Percentiles rank a stretch among this genome's conserved stretches.
phyloP scores from a whole-genome alignment of 2,113 vertebrate genomes.

The Nibea albiflora region DNA sequence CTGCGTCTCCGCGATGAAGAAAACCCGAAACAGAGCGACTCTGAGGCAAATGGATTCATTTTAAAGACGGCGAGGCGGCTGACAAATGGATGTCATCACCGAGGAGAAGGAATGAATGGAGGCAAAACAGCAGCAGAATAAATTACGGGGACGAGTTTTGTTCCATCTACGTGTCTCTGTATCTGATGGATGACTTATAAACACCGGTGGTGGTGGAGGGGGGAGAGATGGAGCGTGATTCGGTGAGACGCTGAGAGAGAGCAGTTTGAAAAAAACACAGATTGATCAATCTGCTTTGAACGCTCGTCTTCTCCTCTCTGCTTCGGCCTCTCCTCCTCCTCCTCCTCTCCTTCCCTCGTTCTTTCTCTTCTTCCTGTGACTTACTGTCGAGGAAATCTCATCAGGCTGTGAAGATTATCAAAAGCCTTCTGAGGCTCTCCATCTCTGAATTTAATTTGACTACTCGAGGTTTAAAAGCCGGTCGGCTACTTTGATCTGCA shows the following conservation, averaged over 20 bases:
- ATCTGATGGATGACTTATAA: conserved; percentile 57
- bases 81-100: conserved; percentile 48
- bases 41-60: conserved; percentile 54
- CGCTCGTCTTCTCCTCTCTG: not conserved
- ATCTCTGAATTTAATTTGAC: conserved; percentile 46
- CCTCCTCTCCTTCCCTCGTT: not conserved
- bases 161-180: conserved; percentile 30
- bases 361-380: not conserved
- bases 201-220: not conserved
- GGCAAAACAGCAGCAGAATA: conserved; percentile 49
- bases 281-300: conserved; percentile 26
- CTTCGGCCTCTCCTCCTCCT: too few species aligned
- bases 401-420: conserved; percentile 33
- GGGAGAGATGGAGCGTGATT: conserved; percentile 12
- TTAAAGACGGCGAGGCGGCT: conserved; percentile 40
- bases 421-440: conserved; percentile 20
- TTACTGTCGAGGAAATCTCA: conserved; percentile 34
- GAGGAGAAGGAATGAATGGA: conserved; percentile 31
- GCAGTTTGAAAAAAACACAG: conserved; percentile 6
- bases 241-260: conserved; percentile 7
- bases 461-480: conserved; percentile 49
- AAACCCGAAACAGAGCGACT: conserved; percentile 11
- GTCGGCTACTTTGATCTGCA: conserved; percentile 38
- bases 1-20: conserved; percentile 25
- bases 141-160: conserved; percentile 49